A percentile compares a stretch with the other conserved stretches of the same genome.
phyloP scores from a whole-genome alignment of 2,113 vertebrate genomes.

The Cheirogaleus medius region DNA sequence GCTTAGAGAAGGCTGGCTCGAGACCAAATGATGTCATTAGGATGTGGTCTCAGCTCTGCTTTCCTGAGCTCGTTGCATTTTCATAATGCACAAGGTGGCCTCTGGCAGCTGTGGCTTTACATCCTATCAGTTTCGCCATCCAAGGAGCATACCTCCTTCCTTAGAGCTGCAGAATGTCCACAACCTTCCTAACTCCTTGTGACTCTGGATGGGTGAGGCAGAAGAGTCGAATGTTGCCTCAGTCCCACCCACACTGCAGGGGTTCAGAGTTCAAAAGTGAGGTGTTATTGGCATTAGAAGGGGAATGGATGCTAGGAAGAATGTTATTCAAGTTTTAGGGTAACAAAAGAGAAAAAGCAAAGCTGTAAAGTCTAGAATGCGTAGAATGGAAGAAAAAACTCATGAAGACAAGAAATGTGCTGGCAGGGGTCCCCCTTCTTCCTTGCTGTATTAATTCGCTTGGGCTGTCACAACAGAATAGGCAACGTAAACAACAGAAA shows the following conservation, averaged over 20 bases:
- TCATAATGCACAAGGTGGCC: background rate
- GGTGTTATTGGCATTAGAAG: background rate
- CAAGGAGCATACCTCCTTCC: background rate
- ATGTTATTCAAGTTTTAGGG: background rate
- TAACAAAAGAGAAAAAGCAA: background rate
- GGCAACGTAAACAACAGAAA: background rate
- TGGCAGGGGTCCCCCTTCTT: no score
- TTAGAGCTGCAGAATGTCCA: background rate
- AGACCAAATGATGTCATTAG: background rate
- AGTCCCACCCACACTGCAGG: accelerated
- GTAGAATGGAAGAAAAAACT: background rate
- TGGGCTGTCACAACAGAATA: no score
- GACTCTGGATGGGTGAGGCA: no score
- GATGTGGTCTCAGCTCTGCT: background rate
- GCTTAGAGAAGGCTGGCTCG: background rate
- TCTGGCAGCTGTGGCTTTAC: background rate
- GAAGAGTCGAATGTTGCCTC: background rate
- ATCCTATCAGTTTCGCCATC: background rate
- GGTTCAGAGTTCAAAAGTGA: background rate
- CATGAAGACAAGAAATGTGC: no score
- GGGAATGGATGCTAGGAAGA: background rate
- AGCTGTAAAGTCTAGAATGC: background rate
- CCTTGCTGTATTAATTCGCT: accelerated
- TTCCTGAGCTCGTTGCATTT: background rate
- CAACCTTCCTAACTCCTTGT: background rate